A percentile compares a stretch with the other conserved stretches of the same genome.
Evolutionary conservation across 2,113 vertebrate species (phyloP).

Genomic region (Capreolus pygargus): DNA sequence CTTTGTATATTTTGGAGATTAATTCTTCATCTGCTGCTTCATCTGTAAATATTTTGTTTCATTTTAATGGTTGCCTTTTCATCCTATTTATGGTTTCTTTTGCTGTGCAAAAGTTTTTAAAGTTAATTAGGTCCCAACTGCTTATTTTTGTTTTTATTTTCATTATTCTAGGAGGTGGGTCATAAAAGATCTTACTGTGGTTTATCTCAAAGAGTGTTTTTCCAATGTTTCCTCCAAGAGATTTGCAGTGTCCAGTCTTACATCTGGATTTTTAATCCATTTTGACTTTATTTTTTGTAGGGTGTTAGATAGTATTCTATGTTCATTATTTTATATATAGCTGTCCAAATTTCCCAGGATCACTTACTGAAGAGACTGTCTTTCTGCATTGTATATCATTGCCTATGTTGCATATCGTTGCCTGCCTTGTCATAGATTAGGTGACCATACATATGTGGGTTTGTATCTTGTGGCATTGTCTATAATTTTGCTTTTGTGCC

Average conservation of each 20-base stretch:
- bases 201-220: not conserved
- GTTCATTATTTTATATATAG: not conserved
- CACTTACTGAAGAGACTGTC: not conserved
- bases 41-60: not conserved
- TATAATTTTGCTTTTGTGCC: not conserved
- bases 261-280: not conserved
- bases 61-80: fast-evolving
- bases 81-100: not conserved
- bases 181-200: not conserved
- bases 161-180: not conserved
- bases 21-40: not conserved
- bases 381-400: not conserved
- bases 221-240: too few species aligned
- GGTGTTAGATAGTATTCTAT: not conserved
- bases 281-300: not conserved
- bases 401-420: not conserved
- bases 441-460: not conserved
- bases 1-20: not conserved
- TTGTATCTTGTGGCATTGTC: not conserved
- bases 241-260: not conserved
- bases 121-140: not conserved
- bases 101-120: not conserved
- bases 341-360: not conserved
- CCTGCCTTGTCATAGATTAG: not conserved
- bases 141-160: not conserved